Conservation (phyloP, 2,797 vertebrate genomes). For the Argentina silus region DNA sequence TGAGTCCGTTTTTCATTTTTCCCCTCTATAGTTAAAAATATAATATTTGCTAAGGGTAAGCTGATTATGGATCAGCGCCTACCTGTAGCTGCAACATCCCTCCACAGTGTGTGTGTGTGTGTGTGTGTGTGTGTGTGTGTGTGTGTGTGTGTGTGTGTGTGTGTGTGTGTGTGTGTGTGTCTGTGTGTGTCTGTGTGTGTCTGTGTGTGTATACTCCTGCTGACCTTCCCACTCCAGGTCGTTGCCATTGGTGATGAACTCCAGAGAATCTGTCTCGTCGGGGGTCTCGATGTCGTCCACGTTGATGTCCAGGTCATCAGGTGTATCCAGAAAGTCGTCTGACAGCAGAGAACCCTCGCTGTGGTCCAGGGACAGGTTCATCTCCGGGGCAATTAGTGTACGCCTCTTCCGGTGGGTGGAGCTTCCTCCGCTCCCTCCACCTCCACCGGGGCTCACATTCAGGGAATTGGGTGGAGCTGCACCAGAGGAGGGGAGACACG, state of each 20-base stretch:
- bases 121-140: background rate
- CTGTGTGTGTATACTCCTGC: background rate
- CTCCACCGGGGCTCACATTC: slow-evolving; percentile 75
- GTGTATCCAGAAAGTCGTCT: slow-evolving; percentile 93
- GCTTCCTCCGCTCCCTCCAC: slow-evolving; percentile 62
- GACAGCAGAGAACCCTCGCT: slow-evolving; percentile 95
- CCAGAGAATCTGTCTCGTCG: slow-evolving; percentile 94
- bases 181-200: background rate
- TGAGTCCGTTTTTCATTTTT: background rate
- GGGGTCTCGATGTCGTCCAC: slow-evolving; percentile 97
- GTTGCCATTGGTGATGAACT: slow-evolving; percentile 92
- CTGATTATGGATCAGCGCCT: too few species aligned
- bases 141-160: background rate
- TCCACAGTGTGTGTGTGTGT: background rate
- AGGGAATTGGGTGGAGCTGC: slow-evolving; percentile 87
- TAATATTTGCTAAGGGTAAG: too few species aligned
- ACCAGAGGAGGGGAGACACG: background rate
- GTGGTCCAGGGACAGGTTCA: slow-evolving; percentile 97
- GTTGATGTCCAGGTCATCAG: slow-evolving; percentile 95
- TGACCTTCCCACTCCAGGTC: slow-evolving; percentile 98
- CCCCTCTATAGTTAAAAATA: background rate
- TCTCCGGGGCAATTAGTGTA: slow-evolving; percentile 91
- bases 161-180: background rate
- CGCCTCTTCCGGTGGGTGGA: slow-evolving; percentile 85
- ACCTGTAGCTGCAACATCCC: too few species aligned